A percentile compares a stretch with the other conserved stretches of the same genome.
Conservation (phyloP, 2,113 vertebrate genomes). For the Azemiops feae region DNA sequence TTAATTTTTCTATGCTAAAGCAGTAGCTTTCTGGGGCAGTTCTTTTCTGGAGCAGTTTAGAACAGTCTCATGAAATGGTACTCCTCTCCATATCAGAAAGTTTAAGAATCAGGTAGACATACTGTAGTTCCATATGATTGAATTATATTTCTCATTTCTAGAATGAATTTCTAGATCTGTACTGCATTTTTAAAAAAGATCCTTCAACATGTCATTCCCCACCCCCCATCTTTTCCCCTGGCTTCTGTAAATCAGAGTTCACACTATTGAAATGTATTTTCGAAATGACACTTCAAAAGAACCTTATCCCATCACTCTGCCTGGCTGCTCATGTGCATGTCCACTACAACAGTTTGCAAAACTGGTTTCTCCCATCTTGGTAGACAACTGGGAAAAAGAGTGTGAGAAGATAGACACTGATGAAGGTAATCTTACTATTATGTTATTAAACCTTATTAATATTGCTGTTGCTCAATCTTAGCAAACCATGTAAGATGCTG, state of each 20-base stretch:
- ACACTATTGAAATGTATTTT: constrained; percentile 83
- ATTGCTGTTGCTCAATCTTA: neutral
- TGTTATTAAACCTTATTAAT: neutral
- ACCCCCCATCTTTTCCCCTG: neutral
- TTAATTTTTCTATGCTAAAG: neutral
- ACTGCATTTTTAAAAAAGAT: neutral
- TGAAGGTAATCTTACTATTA: constrained; percentile 58
- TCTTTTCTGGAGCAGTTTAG: neutral
- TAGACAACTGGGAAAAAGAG: constrained; percentile 74
- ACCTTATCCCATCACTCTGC: constrained; percentile 73
- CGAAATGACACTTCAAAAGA: constrained; percentile 74
- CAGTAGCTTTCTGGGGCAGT: neutral
- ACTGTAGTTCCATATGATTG: neutral
- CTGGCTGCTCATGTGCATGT: constrained; percentile 79
- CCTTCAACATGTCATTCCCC: neutral
- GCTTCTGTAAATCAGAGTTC: constrained; percentile 61
- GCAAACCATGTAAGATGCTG: neutral
- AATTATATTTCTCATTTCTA: neutral
- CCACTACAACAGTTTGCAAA: constrained; percentile 75
- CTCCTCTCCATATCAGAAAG: too few species aligned
- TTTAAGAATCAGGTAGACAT: neutral
- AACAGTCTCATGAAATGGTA: neutral
- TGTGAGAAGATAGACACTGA: constrained; percentile 55
- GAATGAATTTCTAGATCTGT: neutral
- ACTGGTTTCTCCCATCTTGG: constrained; percentile 71